Conservation (phyloP, 2,113 vertebrate genomes). For the Sciurus niger region DNA sequence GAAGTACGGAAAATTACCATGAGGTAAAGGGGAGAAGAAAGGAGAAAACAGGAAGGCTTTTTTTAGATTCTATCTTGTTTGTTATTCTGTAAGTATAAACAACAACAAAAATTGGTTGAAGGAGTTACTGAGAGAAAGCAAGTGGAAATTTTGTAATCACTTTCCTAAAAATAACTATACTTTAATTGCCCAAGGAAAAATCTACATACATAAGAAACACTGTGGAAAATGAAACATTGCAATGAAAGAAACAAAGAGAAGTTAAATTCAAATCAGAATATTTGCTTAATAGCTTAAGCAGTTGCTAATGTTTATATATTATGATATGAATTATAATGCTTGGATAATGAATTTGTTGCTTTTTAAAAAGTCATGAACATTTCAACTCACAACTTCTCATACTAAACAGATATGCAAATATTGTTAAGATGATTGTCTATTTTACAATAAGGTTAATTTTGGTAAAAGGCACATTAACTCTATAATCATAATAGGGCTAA, state of each 20-base stretch:
- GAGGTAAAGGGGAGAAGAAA: background rate
- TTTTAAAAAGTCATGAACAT: constrained; percentile 83
- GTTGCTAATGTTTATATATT: constrained; percentile 79
- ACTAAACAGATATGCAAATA: constrained; percentile 84
- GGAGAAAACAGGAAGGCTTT: background rate
- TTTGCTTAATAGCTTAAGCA: constrained; percentile 82
- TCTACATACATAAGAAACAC: constrained; percentile 49
- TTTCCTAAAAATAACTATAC: constrained; percentile 68
- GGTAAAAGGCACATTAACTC: constrained; percentile 77
- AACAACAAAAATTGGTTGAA: background rate
- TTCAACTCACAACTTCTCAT: constrained; percentile 75
- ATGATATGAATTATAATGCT: constrained; percentile 76
- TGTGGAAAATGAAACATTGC: constrained; percentile 63
- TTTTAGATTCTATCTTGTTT: background rate
- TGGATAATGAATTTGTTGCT: constrained; percentile 83
- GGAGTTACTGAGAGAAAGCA: background rate
- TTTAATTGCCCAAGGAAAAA: constrained; percentile 69
- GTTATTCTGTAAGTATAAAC: constrained; percentile 18
- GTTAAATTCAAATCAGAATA: constrained; percentile 84
- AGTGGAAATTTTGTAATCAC: constrained; percentile 60
- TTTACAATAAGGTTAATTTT: constrained; percentile 86
- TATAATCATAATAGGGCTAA: constrained; percentile 83
- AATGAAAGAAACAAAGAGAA: constrained; percentile 78
- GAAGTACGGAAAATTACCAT: background rate
- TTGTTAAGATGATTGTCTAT: constrained; percentile 83